Evolutionary conservation across 2,888 invertebrate species (phyloP).

Genomic region (Macaria notata): DNA sequence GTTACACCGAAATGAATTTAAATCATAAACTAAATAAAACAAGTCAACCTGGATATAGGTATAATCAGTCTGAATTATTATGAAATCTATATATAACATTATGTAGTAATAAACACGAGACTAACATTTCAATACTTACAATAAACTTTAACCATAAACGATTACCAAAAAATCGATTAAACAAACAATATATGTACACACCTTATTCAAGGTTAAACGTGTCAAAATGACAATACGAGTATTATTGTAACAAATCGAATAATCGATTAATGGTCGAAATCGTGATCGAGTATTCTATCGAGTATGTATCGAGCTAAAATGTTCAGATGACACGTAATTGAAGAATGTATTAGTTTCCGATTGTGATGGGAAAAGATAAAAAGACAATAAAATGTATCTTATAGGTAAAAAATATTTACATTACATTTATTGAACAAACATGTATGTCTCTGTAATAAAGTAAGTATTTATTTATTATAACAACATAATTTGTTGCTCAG

Average conservation of each 20-base stretch:
- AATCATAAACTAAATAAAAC: no score
- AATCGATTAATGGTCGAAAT: constrained; percentile 21
- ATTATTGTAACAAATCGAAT: constrained; percentile 16
- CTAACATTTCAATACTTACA: no score
- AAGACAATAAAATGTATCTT: not conserved
- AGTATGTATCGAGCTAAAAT: constrained; percentile 9
- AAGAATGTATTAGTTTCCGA: constrained; percentile 36
- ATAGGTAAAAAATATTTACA: no score
- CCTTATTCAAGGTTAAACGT: constrained; percentile 21
- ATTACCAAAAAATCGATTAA: constrained; percentile 1
- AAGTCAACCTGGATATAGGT: no score
- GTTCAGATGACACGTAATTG: constrained; percentile 21
- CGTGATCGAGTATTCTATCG: constrained; percentile 19
- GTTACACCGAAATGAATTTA: no score
- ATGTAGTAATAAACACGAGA: no score
- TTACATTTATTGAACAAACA: no score
- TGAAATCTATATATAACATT: no score
- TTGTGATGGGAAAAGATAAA: constrained; percentile 21
- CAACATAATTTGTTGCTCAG: no score
- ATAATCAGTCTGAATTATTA: no score
- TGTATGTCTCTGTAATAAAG: no score
- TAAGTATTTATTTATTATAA: no score
- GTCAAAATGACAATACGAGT: constrained; percentile 19
- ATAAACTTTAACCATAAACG: not conserved
- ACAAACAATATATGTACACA: not conserved